These are phyloP conservation scores for Aurelia aurita DNA, from an alignment of 30 jellyfish, hydroid and myxozoan genomes.

Conservation along the genomic window DNA sequence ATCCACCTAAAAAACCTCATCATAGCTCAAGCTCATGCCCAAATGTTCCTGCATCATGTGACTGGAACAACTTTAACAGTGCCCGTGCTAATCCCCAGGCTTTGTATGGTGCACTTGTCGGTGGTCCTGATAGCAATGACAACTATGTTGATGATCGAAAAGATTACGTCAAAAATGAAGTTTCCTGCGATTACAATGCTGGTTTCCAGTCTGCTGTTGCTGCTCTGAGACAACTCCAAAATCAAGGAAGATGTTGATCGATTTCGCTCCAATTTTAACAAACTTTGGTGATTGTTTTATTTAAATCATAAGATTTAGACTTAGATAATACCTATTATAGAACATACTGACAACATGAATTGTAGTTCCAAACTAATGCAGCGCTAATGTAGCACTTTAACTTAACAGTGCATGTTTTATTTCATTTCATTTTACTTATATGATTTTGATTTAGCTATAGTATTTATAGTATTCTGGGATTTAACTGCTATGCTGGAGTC, in stretches of 20 bases:
- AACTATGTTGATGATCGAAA: conserved; percentile 50
- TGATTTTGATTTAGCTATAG: no score
- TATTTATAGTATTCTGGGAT: no score
- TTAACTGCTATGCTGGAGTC: no score
- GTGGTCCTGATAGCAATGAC: conserved; percentile 72
- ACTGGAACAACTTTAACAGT: conserved; percentile 41
- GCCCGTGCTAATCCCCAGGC: conserved; percentile 56
- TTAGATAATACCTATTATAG: no score
- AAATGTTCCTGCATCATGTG: conserved; percentile 59
- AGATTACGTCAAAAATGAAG: conserved; percentile 78
- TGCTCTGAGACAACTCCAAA: conserved; percentile 50
- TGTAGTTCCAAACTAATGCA: no score
- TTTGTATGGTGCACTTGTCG: conserved; percentile 85
- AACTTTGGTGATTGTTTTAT: neutral
- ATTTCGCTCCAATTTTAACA: neutral
- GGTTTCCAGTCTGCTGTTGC: conserved; percentile 88
- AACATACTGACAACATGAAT: no score
- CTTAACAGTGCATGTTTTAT: no score
- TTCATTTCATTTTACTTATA: no score
- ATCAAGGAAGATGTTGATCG: conserved; percentile 21
- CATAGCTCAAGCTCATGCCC: conserved; percentile 78
- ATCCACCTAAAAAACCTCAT: conserved; percentile 80
- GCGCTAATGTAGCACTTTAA: no score
- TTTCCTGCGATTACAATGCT: conserved; percentile 76
- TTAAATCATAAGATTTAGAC: no score